Evolutionary conservation across 2,888 invertebrate species (phyloP).

Genomic region (Bursaphelenchus okinawaensis): DNA sequence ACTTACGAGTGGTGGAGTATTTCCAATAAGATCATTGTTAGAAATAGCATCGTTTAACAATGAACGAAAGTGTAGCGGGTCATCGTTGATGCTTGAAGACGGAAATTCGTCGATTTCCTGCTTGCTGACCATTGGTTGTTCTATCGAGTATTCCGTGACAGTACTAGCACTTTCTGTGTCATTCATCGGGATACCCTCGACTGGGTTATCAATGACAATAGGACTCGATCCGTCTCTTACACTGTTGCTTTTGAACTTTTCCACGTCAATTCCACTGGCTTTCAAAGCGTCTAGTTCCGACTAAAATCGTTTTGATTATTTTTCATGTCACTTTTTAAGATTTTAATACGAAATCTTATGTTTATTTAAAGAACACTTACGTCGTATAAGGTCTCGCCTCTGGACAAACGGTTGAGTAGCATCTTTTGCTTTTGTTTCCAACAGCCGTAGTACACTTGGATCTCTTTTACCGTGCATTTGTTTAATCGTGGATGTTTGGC

Average conservation of each 20-base stretch:
- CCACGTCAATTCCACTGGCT: neutral
- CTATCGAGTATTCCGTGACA: neutral
- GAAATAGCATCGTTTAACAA: too few species aligned
- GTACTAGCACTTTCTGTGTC: neutral
- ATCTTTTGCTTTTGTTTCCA: neutral
- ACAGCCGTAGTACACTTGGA: neutral
- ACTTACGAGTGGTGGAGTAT: too few species aligned
- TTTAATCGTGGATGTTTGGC: neutral
- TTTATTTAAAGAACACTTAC: too few species aligned
- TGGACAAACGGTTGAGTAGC: neutral
- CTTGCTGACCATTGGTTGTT: neutral
- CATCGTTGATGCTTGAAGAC: neutral
- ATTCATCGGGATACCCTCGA: neutral
- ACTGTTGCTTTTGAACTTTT: neutral
- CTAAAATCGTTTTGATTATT: neutral
- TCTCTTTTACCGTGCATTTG: neutral
- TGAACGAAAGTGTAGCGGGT: neutral
- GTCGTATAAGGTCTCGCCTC: neutral
- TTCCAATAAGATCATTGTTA: too few species aligned
- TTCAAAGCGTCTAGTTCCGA: neutral
- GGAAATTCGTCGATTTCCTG: neutral
- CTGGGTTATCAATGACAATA: neutral
- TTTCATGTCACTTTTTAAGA: neutral
- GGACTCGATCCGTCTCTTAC: too few species aligned
- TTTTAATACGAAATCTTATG: neutral